Percentiles rank a stretch among this genome's conserved stretches.
phyloP scores from a whole-genome alignment of 2,888 invertebrate species.

The Coelopa pilipes region DNA sequence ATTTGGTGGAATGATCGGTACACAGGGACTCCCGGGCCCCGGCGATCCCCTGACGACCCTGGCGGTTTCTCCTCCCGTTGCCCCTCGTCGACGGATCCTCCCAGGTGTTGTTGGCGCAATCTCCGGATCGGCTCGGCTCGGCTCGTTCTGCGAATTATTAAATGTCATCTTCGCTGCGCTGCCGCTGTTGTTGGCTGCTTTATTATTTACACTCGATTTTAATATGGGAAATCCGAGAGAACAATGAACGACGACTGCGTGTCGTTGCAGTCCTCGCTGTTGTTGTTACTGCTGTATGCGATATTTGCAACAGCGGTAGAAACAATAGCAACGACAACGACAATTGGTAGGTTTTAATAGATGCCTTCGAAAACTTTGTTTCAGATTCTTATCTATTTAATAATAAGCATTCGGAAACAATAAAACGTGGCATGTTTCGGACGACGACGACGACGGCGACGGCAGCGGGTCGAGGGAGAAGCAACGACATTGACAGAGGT shows the following conservation, averaged over 20 bases:
- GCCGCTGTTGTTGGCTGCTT: too few species aligned
- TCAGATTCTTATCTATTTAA: constrained; percentile 36
- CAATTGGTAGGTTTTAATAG: constrained; percentile 17
- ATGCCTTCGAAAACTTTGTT: constrained; percentile 28
- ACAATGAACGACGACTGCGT: neutral
- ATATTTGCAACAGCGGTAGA: neutral
- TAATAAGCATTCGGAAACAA: constrained; percentile 37
- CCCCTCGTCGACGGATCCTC: too few species aligned
- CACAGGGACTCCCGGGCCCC: too few species aligned
- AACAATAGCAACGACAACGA: neutral
- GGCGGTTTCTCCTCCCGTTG: too few species aligned
- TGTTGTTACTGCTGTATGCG: neutral
- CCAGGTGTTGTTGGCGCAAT: too few species aligned
- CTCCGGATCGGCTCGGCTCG: too few species aligned
- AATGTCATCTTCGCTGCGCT: too few species aligned
- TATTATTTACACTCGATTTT: neutral
- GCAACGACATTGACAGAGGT: constrained; percentile 26
- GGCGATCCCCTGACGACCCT: too few species aligned
- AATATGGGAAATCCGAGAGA: neutral
- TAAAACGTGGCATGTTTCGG: constrained; percentile 36
- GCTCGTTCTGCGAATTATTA: too few species aligned
- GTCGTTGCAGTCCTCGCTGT: neutral
- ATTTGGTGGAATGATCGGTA: too few species aligned
- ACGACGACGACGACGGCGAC: neutral
- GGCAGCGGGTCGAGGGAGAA: neutral